Base-by-base conservation (phyloP, 2,113 vertebrate species). In the Probosciger aterrimus region DNA sequence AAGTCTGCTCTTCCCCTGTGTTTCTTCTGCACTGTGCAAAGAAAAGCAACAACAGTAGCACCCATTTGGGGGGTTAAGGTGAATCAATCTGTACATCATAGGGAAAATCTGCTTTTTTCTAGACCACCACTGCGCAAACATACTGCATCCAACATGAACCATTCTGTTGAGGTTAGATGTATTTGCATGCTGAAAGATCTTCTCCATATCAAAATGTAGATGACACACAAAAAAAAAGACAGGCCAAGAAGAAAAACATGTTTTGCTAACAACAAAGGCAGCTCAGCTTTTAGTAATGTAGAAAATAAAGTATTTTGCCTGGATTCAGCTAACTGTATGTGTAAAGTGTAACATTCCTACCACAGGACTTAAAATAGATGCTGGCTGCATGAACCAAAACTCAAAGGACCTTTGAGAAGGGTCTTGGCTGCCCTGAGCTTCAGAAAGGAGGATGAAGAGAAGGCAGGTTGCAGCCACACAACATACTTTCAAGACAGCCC, bases 241-340 rank as follows among this genome's bases (percentile, higher is more conserved):
- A 78, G 60, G 24, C 64, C 64, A 75, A 78, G 50, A 91, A 88
- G 69, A 79, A 90, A 86, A 94, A 28, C 22, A 18, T 53, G 19
- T 84, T 94, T 95, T 94, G 52, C 69, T 82, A 65, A 75, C 49
- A 88, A 44, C 59, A 86, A 88, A 81, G 65, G 57, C 64, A 93
- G 22, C 10, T 78, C 52, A 75, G 82, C 20, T 81, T 86, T 55
- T 78, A 65, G 23, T 30, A 84, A 81, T 24, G 23, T 28, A 46
- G 68, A 78, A 92, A 13, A 44, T 68, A 59, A 11, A 62, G 16
- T 73, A 57, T 84, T 92, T 90, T 75, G 35, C 50, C 30, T 4
- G 4, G 33, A 92, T 86, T 83, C 69, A 52, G 35, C 46, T 70
- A 82, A 65, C 15, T 49, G 35, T 41, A n/a, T 37, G 25, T 59